Evolutionary conservation across 2,113 vertebrate species (phyloP).

Genomic region (Hiodon tergisus): DNA sequence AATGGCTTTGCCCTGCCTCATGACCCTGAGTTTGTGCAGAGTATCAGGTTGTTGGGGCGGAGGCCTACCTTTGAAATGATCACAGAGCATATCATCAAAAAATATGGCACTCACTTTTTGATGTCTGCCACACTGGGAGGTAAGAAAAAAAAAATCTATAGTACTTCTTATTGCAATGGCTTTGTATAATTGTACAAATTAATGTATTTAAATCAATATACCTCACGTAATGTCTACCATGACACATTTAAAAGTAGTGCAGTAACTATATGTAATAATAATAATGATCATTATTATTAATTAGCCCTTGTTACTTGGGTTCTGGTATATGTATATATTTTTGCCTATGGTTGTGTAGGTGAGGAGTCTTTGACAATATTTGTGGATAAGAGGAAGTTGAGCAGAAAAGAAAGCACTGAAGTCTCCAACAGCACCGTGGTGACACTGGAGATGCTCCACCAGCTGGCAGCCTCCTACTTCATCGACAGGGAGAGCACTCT

Average conservation of each 20-base stretch:
- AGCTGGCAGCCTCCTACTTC: slow-evolving; percentile 75
- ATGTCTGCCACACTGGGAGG: slow-evolving; percentile 72
- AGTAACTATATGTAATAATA: no score
- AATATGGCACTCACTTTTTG: slow-evolving; percentile 74
- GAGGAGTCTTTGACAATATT: slow-evolving; percentile 76
- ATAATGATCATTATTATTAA: no score
- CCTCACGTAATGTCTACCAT: no score
- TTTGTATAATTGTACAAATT: not conserved
- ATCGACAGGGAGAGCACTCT: slow-evolving; percentile 73
- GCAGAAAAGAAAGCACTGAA: slow-evolving; percentile 54
- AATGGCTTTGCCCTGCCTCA: slow-evolving; percentile 67
- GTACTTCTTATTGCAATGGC: not conserved
- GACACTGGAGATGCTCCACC: slow-evolving; percentile 70
- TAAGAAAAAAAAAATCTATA: slow-evolving; percentile 37
- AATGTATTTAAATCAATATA: no score
- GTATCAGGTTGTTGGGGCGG: slow-evolving; percentile 70
- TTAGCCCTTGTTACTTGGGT: not conserved
- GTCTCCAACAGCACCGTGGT: slow-evolving; percentile 65
- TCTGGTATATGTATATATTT: not conserved
- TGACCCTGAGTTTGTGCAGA: slow-evolving; percentile 72
- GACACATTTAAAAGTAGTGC: no score
- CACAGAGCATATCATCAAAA: slow-evolving; percentile 70
- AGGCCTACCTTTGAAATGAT: slow-evolving; percentile 63
- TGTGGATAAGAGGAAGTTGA: slow-evolving; percentile 73
- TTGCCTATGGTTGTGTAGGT: slow-evolving; percentile 36